Evolutionary conservation across 2,113 vertebrate genomes (phyloP).

Genomic region (Eudorcas thomsonii): DNA sequence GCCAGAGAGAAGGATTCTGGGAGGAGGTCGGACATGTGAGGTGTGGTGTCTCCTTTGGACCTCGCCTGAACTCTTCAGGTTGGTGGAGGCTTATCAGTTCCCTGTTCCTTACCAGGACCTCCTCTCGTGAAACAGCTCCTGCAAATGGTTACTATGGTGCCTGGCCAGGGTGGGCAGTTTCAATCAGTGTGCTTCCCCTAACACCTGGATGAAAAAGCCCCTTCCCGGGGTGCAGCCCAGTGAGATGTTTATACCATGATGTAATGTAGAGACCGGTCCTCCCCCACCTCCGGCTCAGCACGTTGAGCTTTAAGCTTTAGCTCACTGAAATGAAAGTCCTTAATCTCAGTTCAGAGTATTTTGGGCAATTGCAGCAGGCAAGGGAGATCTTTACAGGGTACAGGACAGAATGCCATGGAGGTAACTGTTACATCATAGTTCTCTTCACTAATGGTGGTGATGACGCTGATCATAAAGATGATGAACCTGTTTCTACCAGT

Average conservation of each 20-base stretch:
- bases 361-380: background rate
- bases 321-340: background rate
- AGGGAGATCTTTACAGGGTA: background rate
- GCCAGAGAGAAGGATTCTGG: background rate
- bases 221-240: background rate
- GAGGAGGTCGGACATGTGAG: background rate
- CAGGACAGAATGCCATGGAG: background rate
- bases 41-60: background rate
- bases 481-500: background rate
- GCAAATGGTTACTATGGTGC: background rate
- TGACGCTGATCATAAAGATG: background rate
- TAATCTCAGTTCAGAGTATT: background rate
- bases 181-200: background rate
- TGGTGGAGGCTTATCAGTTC: background rate
- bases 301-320: background rate
- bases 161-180: background rate
- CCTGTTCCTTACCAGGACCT: background rate
- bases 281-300: background rate
- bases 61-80: background rate
- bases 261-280: background rate
- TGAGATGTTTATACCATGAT: background rate
- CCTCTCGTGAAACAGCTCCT: background rate
- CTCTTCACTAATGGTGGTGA: background rate
- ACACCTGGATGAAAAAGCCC: background rate
- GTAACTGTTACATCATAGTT: background rate